These are phyloP conservation scores for Noctua fimbriata DNA, from an alignment of 2,888 invertebrate genomes.

Conservation along the genomic window DNA sequence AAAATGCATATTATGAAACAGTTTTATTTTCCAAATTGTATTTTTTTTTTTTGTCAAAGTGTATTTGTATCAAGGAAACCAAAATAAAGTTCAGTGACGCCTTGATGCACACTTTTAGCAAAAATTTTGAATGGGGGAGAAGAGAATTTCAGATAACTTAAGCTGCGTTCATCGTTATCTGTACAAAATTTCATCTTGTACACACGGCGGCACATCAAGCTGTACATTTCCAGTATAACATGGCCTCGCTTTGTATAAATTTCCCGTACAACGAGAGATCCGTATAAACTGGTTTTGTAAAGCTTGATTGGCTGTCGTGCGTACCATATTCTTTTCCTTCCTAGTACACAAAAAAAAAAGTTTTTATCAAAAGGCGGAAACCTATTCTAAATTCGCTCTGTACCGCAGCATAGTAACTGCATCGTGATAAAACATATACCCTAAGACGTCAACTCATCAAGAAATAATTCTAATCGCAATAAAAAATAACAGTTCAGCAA, in stretches of 20 bases:
- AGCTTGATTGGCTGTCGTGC: too few species aligned
- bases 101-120: not conserved
- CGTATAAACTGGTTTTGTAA: too few species aligned
- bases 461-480: constrained; percentile 19
- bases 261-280: too few species aligned
- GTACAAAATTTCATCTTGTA: not conserved
- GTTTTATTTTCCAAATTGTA: not conserved
- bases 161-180: not conserved
- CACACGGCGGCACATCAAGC: too few species aligned
- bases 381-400: not conserved
- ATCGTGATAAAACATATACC: not conserved
- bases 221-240: too few species aligned
- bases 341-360: not conserved
- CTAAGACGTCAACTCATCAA: not conserved
- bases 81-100: not conserved
- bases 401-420: not conserved
- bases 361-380: not conserved
- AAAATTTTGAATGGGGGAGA: not conserved
- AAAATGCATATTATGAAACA: not conserved
- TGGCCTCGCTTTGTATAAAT: too few species aligned
- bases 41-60: not conserved
- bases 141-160: not conserved
- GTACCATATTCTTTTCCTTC: not conserved
- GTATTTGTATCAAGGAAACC: not conserved
- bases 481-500: constrained; percentile 46